Base-by-base conservation (phyloP, 2,888 invertebrate species). In the Eristalinus aeneus region DNA sequence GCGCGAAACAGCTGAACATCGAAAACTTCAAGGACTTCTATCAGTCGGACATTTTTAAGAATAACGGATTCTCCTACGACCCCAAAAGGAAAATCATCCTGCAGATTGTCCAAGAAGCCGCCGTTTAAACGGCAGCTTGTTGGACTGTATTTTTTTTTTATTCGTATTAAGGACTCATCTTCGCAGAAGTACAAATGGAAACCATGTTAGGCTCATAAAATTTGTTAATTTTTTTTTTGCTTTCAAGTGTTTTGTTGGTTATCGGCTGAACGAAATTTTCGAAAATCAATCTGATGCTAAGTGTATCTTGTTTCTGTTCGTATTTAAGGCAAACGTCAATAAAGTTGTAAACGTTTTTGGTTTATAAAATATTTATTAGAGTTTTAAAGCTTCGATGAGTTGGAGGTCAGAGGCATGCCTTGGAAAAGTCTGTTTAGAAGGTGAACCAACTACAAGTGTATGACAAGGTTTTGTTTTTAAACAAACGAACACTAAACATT, bases 1-100 rank as follows among this genome's bases (percentile, higher is more conserved):
- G 98, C 94, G 99, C 98, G 0, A 95, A 97, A 90, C 97, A 98
- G 92, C 96, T 99, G 89, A 97, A 97, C 91, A 97, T 99, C 80
- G 94, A 95, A 87, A 97, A 98, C 91, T 93, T 99, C 75, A 96
- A 96, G 89, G 95, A 97, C 0, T 99, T 99, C 93, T 99, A 97
- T 89, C 96, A 97, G 22, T 98, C 98, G 89, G 95, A 96, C 56
- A 94, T 98, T 89, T 99, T 99, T 93, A 96, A 95, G 90, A 94
- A 95, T 77, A 98, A 99, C 91, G 95, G 96, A 89, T 99, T 98
- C 91, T 93, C 94, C 0, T 98, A 97, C 89, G 98, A 99, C 92
- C 90, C 95, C 2, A 96, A 95, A 90, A 94, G 97, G 67, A 98
- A 97, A 91, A 94, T 97, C 31, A 98, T 99, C 89, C 93, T 98